A percentile compares a stretch with the other conserved stretches of the same genome.
Conservation (phyloP, 2,113 vertebrate species). For the Albula glossodonta region DNA sequence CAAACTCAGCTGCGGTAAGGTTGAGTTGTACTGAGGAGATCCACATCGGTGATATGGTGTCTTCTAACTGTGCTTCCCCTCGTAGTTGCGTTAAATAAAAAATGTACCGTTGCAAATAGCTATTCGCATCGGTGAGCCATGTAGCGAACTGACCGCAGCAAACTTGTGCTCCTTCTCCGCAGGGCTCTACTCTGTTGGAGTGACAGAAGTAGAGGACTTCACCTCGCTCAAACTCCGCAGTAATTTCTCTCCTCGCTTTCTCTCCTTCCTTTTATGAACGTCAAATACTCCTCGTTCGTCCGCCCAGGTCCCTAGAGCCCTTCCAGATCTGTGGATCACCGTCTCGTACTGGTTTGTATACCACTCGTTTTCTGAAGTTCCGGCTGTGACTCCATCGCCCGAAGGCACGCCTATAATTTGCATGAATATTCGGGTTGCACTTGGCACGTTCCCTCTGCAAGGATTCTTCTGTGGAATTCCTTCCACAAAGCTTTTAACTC, state of each 20-base stretch:
- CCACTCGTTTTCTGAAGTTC: slow-evolving; percentile 72
- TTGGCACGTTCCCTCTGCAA: slow-evolving; percentile 47
- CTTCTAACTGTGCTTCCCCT: not conserved
- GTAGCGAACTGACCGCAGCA: not conserved
- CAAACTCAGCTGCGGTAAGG: slow-evolving; percentile 33
- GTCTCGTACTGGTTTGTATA: slow-evolving; percentile 80
- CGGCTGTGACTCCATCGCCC: slow-evolving; percentile 69
- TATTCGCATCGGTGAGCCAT: slow-evolving; percentile 17
- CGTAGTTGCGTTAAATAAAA: not conserved
- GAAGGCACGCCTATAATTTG: slow-evolving; percentile 79
- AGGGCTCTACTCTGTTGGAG: not conserved
- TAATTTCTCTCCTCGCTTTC: slow-evolving; percentile 38
- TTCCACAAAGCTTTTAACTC: slow-evolving; percentile 45
- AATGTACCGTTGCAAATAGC: not conserved
- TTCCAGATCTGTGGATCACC: slow-evolving; percentile 67
- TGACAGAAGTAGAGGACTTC: not conserved
- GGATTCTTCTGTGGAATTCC: slow-evolving; percentile 45
- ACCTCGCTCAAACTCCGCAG: not conserved
- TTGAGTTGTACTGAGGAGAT: slow-evolving; percentile 11
- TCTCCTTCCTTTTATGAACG: slow-evolving; percentile 34
- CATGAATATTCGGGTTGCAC: slow-evolving; percentile 61
- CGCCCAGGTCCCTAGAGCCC: slow-evolving; percentile 58
- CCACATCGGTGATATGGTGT: slow-evolving; percentile 12
- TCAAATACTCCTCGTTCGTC: slow-evolving; percentile 34
- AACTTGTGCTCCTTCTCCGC: not conserved